These are phyloP conservation scores for Meganola albula DNA, from an alignment of 2,888 invertebrate genomes.

Conservation along the genomic window DNA sequence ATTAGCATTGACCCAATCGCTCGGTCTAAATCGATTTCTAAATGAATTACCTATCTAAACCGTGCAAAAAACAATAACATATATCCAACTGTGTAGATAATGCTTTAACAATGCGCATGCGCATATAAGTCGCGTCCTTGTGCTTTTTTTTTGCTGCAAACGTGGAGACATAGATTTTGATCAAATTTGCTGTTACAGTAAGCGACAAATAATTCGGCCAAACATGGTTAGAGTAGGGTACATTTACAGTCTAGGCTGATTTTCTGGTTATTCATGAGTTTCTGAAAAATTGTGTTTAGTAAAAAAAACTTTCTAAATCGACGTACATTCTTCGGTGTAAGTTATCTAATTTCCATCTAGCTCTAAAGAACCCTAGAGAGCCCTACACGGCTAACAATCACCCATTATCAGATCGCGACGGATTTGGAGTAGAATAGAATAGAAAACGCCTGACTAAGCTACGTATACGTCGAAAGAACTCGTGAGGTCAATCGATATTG, in stretches of 20 bases:
- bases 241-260: too few species aligned
- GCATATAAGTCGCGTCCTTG: conserved; percentile 54
- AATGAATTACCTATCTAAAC: conserved; percentile 23
- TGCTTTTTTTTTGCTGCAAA: conserved; percentile 49
- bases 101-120: conserved; percentile 41
- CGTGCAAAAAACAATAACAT: conserved; percentile 28
- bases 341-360: too few species aligned
- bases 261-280: too few species aligned
- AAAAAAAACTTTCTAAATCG: too few species aligned
- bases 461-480: conserved; percentile 23
- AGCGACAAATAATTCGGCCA: too few species aligned
- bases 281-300: too few species aligned
- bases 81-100: conserved; percentile 34
- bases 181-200: too few species aligned
- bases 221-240: too few species aligned
- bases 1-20: too few species aligned
- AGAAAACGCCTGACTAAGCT: conserved; percentile 51
- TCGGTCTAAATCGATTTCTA: conserved; percentile 18
- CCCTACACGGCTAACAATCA: conserved; percentile 11
- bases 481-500: conserved; percentile 51
- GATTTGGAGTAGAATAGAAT: conserved; percentile 36
- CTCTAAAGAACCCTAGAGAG: too few species aligned
- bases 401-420: conserved; percentile 29
- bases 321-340: too few species aligned
- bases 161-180: too few species aligned